These are phyloP conservation scores for Drosophila pseudotalamancana DNA, from an alignment of 2,888 invertebrate species.

Conservation along the genomic window DNA sequence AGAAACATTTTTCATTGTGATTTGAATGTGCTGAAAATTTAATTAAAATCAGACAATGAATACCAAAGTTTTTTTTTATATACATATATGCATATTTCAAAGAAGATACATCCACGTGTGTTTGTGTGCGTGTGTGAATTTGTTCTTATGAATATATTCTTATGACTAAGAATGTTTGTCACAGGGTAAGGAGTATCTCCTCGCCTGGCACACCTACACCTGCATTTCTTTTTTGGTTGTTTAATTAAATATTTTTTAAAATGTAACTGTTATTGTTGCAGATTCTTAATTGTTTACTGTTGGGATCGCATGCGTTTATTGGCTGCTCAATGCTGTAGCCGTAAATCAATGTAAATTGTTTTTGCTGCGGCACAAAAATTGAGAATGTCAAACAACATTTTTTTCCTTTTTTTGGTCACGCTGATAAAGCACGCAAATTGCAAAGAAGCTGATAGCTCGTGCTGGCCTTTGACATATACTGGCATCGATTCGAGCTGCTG, in stretches of 20 bases:
- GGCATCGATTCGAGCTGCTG: slow-evolving; percentile 26
- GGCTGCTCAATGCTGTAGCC: background rate
- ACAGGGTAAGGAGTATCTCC: too few relatives aligned
- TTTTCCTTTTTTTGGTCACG: slow-evolving; percentile 20
- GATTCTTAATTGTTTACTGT: slow-evolving; percentile 22
- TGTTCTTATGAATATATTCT: too few relatives aligned
- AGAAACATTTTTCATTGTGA: too few relatives aligned
- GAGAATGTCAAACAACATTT: slow-evolving; percentile 27
- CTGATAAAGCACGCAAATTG: slow-evolving; percentile 50
- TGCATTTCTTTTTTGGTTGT: background rate
- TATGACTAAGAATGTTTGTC: too few relatives aligned
- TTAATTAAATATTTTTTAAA: background rate
- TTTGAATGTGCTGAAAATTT: too few relatives aligned
- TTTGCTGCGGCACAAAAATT: slow-evolving; percentile 28
- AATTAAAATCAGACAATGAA: too few relatives aligned
- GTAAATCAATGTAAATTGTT: slow-evolving; percentile 32
- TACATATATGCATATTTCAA: too few relatives aligned
- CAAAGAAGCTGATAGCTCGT: slow-evolving; percentile 39
- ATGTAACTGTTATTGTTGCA: slow-evolving; percentile 1
- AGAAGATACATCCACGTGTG: too few relatives aligned
- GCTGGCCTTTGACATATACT: slow-evolving; percentile 47
- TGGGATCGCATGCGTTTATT: background rate
- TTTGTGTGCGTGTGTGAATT: too few relatives aligned
- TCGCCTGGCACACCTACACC: too few relatives aligned
- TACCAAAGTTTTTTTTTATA: too few relatives aligned